Conservation (phyloP, 2,888 invertebrate genomes). For the Ophonus ardosiacus region DNA sequence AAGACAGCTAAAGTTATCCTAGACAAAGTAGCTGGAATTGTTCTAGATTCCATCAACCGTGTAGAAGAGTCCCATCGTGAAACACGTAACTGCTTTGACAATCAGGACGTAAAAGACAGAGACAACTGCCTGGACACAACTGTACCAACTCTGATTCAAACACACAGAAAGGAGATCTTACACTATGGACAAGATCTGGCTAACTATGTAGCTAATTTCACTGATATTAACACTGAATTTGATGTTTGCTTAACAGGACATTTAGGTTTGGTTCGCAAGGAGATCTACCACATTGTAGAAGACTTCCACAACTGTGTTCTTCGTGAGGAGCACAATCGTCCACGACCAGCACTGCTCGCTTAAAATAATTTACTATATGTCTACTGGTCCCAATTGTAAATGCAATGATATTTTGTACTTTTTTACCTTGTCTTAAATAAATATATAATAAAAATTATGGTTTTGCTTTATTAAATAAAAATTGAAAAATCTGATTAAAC, state of each 20-base stretch:
- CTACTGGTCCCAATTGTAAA: not conserved
- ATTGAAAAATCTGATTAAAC: no score
- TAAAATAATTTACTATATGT: not conserved
- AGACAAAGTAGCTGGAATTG: not conserved
- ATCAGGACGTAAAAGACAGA: not conserved
- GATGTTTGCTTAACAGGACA: constrained; percentile 16
- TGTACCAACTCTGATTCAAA: not conserved
- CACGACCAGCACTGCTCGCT: not conserved
- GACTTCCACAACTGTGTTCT: constrained; percentile 16
- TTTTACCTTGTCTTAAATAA: not conserved
- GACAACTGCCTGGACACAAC: not conserved
- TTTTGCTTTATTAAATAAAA: no score
- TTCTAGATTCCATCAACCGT: constrained; percentile 18
- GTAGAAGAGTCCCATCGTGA: constrained; percentile 25
- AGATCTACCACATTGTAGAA: constrained; percentile 1
- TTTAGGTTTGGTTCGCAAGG: not conserved
- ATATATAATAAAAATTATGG: not conserved
- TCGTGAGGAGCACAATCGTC: no score
- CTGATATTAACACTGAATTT: constrained; percentile 21
- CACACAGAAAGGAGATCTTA: not conserved
- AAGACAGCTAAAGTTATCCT: not conserved
- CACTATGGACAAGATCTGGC: constrained; percentile 1
- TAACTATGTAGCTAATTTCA: constrained; percentile 1
- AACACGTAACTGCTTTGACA: not conserved
- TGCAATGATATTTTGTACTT: not conserved